Evolutionary conservation across 2,888 invertebrate genomes (phyloP), one percentile per base, ranked within the genome.

Genomic region (Drosophila neonasuta): DNA sequence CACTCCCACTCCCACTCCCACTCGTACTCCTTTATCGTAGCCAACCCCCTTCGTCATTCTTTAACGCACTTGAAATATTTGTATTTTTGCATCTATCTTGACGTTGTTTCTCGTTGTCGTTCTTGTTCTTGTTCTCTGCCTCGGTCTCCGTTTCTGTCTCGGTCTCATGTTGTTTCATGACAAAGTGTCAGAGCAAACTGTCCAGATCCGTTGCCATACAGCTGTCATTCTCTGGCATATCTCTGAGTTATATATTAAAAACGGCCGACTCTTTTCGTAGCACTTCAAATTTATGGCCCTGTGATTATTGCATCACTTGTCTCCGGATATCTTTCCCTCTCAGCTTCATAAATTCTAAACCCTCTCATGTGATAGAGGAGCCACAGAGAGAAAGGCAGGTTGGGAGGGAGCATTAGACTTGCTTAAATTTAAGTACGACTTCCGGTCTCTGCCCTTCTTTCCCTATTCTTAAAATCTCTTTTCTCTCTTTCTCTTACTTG

Each of bases 251-350:
- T 71, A 79, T 81, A 81, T 81, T 81, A 84, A 82, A 85, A 81
- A 82, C 74, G 62, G 77, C 79, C 75, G 65, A 52, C 80, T 66
- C 72, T 51, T 54, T 51, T 52, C 15, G 45, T 34, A 77, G 68
- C 76, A 68, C 80, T 80, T 65, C 57, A 67, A 74, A 82, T 85
- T 82, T 82, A 81, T 81, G 78, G 71, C 65, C 45, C 68, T 80
- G 74, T 78, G 81, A 81, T 81, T 85, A 81, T 85, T 81, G 81
- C 83, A 74, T 81, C 79, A 85, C 83, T 81, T 85, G 80, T 78
- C 85, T 82, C 42, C 66, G 63, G 82, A 74, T 81, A 77, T 62
- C 77, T 62, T 68, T 61, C 64, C 44, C 20, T 41, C 20, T 15
- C 34, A 36, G 9, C n/a, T 41, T 30, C 67, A 76, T 76, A 77